These are phyloP conservation scores for Gopherus evgoodei DNA, from an alignment of 2,113 vertebrate genomes.

Conservation along the genomic window DNA sequence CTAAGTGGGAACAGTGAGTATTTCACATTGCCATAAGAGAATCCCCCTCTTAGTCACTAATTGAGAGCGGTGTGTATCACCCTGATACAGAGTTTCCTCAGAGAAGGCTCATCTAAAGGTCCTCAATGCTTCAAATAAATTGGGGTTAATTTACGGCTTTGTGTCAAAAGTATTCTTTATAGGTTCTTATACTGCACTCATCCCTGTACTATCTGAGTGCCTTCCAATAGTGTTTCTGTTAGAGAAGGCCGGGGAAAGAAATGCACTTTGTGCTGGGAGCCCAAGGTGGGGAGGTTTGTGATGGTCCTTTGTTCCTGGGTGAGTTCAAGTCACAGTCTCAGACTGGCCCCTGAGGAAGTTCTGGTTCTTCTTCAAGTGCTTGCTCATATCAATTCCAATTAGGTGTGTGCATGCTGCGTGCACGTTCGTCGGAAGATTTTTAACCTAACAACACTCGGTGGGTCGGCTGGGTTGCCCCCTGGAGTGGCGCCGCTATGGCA, in stretches of 20 bases:
- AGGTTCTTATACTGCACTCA: background rate
- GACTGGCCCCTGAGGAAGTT: background rate
- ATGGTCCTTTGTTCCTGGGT: background rate
- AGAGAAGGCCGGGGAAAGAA: background rate
- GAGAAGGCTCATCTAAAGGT: background rate
- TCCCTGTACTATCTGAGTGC: background rate
- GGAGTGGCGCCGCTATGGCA: too few species aligned
- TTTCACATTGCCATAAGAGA: constrained; percentile 68
- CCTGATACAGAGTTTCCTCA: background rate
- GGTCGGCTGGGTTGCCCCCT: too few species aligned
- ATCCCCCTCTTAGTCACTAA: constrained; percentile 72
- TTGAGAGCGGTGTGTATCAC: constrained; percentile 23
- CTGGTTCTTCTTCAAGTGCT: too few species aligned
- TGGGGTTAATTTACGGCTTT: constrained; percentile 54
- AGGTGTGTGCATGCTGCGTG: too few species aligned
- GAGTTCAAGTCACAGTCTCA: background rate
- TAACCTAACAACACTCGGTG: too few species aligned
- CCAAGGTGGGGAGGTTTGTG: background rate
- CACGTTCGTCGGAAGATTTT: too few species aligned
- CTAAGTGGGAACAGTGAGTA: constrained; percentile 54
- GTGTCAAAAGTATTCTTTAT: background rate
- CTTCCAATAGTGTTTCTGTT: background rate
- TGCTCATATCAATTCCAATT: too few species aligned
- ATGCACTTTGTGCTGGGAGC: background rate
- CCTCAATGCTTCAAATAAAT: constrained; percentile 41